phyloP scores from a whole-genome alignment of 2,888 invertebrate genomes.

The Nineta flava region DNA sequence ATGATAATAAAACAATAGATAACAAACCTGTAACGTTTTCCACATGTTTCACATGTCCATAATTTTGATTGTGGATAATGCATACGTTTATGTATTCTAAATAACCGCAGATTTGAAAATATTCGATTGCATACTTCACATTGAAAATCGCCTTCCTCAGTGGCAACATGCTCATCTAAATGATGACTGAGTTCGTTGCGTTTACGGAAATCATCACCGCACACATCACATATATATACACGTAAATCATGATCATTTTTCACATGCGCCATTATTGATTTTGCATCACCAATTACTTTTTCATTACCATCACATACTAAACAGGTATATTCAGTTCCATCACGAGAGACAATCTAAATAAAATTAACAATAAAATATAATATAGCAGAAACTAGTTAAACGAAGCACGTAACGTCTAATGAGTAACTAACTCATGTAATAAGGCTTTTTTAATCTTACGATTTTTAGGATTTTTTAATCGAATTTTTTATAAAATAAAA shows the following conservation, averaged over 20 bases:
- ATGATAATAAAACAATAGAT: background rate
- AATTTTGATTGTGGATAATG: conserved; percentile 43
- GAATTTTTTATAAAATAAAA: no score
- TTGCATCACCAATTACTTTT: conserved; percentile 33
- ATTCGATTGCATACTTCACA: conserved; percentile 46
- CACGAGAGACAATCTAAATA: conserved; percentile 18
- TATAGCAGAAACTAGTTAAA: no score
- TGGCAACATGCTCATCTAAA: conserved; percentile 43
- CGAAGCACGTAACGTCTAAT: no score
- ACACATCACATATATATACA: conserved; percentile 53
- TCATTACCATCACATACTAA: conserved; percentile 31
- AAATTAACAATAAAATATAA: conserved; percentile 2
- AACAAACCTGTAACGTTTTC: conserved; percentile 42
- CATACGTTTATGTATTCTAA: conserved; percentile 45
- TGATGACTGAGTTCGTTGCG: conserved; percentile 46
- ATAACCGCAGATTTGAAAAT: conserved; percentile 41
- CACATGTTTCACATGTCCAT: conserved; percentile 48
- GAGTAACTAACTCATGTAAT: no score
- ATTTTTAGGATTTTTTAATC: no score
- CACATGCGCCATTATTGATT: conserved; percentile 43
- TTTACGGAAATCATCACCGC: conserved; percentile 46
- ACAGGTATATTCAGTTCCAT: conserved; percentile 36
- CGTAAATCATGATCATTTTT: conserved; percentile 41
- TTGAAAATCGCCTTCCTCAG: conserved; percentile 44
- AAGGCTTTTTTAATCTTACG: no score